Percentiles rank a stretch among this genome's conserved stretches.
Evolutionary conservation across 2,113 vertebrate species (phyloP).

Genomic region (Mirounga angustirostris): DNA sequence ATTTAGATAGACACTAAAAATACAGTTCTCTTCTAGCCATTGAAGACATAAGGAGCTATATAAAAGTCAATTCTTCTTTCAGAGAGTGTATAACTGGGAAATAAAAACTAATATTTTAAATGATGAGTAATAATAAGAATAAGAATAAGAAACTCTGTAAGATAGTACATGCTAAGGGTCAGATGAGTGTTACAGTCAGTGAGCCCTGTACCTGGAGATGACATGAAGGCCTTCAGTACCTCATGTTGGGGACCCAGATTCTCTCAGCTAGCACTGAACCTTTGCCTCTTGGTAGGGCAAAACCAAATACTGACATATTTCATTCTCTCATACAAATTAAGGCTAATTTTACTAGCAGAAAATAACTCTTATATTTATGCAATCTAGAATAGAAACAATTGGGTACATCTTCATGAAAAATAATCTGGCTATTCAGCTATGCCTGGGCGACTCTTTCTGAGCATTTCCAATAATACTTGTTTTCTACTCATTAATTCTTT

Average conservation of each 20-base stretch:
- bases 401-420: not conserved
- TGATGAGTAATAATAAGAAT: not conserved
- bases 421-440: not conserved
- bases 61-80: not conserved
- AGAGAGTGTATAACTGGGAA: not conserved
- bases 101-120: not conserved
- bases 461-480: not conserved
- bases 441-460: not conserved
- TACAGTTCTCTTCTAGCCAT: not conserved
- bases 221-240: not conserved
- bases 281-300: not conserved
- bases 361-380: not conserved
- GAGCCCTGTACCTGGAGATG: not conserved
- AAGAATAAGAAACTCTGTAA: not conserved
- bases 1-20: not conserved
- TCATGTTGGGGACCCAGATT: not conserved
- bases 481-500: conserved; percentile 34
- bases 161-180: not conserved
- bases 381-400: not conserved
- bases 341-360: not conserved
- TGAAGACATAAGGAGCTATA: not conserved
- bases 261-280: not conserved
- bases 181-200: not conserved
- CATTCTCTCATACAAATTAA: not conserved
- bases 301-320: not conserved